Percentiles rank a stretch among this genome's conserved stretches.
These are phyloP conservation scores for Piezodorus guildinii DNA, from an alignment of 1,140 invertebrate species.

Conservation along the genomic window DNA sequence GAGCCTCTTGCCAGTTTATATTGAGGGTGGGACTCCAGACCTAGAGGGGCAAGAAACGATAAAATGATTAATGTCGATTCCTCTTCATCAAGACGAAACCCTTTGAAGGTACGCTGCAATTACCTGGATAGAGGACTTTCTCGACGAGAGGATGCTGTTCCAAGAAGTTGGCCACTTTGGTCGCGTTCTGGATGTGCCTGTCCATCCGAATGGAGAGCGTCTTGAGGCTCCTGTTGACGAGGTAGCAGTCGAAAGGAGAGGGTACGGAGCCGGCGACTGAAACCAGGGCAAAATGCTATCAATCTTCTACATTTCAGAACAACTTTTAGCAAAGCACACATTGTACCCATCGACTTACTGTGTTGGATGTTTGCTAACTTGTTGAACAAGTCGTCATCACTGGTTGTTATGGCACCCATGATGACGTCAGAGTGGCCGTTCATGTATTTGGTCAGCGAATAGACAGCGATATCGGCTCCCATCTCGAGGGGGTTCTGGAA, in stretches of 20 bases:
- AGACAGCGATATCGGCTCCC: conserved; percentile 84
- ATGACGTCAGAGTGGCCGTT: conserved; percentile 97
- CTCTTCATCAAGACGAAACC: too few relatives aligned
- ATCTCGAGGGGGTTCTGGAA: conserved; percentile 68
- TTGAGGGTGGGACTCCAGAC: conserved; percentile 83
- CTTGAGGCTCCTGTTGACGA: conserved; percentile 89
- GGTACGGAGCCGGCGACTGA: conserved; percentile 81
- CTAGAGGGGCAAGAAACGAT: too few relatives aligned
- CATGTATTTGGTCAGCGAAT: conserved; percentile 96
- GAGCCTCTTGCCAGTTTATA: conserved; percentile 70
- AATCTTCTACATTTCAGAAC: too few relatives aligned
- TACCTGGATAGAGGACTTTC: conserved; percentile 76
- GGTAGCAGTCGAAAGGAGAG: conserved; percentile 90
- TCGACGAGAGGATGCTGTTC: conserved; percentile 65
- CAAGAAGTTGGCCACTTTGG: conserved; percentile 67
- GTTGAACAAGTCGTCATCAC: conserved; percentile 55
- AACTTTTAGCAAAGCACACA: too few relatives aligned
- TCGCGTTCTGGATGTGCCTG: conserved; percentile 65
- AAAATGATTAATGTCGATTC: too few relatives aligned
- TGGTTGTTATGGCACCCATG: conserved; percentile 81
- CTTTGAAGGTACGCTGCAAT: neutral
- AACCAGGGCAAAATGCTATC: too few relatives aligned
- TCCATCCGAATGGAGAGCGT: conserved; percentile 87
- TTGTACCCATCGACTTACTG: conserved; percentile 46
- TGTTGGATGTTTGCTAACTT: conserved; percentile 81